These are phyloP conservation scores for Aldabrachelys gigantea DNA, from an alignment of 2,113 vertebrate genomes.

Conservation along the genomic window DNA sequence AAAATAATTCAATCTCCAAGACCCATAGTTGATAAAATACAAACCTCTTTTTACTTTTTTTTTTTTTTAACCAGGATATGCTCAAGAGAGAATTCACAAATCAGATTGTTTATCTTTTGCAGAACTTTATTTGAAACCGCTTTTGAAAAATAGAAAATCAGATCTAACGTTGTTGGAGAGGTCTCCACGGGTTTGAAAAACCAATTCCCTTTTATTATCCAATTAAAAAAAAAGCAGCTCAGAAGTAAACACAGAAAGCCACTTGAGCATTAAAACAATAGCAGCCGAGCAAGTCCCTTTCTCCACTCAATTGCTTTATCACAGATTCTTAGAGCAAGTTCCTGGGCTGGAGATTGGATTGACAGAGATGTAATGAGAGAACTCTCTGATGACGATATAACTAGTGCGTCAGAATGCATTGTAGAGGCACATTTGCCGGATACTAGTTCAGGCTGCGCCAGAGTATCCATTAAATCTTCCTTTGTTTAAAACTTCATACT, in stretches of 20 bases:
- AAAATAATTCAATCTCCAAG: not conserved
- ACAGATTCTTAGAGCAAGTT: not conserved
- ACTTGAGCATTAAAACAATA: not conserved
- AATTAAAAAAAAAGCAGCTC: slow-evolving; percentile 4
- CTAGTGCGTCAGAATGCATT: not conserved
- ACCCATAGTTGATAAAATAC: not conserved
- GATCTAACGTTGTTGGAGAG: not conserved
- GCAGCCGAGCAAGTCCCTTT: not conserved
- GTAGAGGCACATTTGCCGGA: no score
- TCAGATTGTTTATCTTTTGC: not conserved
- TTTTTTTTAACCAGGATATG: not conserved
- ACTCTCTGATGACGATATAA: not conserved
- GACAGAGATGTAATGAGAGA: not conserved
- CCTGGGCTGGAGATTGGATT: not conserved
- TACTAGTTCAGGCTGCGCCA: not conserved
- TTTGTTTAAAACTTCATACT: not conserved
- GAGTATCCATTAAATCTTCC: not conserved
- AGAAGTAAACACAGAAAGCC: slow-evolving; percentile 12
- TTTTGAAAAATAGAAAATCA: slow-evolving; percentile 7
- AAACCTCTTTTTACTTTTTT: not conserved
- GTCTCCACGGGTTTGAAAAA: slow-evolving; percentile 3
- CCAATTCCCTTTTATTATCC: not conserved
- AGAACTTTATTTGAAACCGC: not conserved
- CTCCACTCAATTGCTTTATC: not conserved
- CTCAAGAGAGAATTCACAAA: not conserved